A percentile compares a stretch with the other conserved stretches of the same genome.
phyloP scores from a whole-genome alignment of 2,113 vertebrate genomes.

The Hymenochirus boettgeri region DNA sequence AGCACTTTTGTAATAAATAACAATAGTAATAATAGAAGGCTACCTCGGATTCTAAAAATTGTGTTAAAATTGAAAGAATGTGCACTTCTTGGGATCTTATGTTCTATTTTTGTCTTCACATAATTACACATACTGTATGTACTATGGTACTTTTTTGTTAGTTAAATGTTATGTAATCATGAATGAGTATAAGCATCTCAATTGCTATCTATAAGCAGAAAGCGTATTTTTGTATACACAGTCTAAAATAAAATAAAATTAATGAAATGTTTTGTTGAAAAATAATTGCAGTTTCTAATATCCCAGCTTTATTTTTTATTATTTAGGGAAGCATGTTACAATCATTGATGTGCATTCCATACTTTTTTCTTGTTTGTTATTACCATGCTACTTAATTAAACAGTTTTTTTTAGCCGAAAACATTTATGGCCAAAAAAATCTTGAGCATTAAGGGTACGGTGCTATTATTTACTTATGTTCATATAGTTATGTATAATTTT shows the following conservation, averaged over 20 bases:
- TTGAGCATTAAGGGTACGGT: constrained; percentile 73
- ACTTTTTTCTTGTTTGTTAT: constrained; percentile 73
- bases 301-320: not conserved
- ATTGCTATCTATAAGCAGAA: constrained; percentile 18
- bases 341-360: constrained; percentile 99
- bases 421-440: constrained; percentile 59
- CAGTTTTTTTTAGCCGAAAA: constrained; percentile 50
- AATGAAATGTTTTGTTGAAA: constrained; percentile 9
- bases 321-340: constrained; percentile 47
- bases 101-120: constrained; percentile 47
- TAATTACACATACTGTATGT: constrained; percentile 18
- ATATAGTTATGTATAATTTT: constrained; percentile 75
- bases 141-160: constrained; percentile 22
- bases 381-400: constrained; percentile 55
- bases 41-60: constrained; percentile 72
- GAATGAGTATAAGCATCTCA: constrained; percentile 15
- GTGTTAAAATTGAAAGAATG: constrained; percentile 66
- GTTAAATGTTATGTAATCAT: constrained; percentile 25
- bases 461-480: constrained; percentile 81
- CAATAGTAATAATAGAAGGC: constrained; percentile 64
- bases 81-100: constrained; percentile 57
- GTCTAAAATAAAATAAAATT: constrained; percentile 6
- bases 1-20: constrained; percentile 63
- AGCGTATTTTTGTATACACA: constrained; percentile 37
- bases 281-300: constrained; percentile 10